These are phyloP conservation scores for Anaspis maculata DNA, from an alignment of 2,888 invertebrate genomes.

Conservation along the genomic window DNA sequence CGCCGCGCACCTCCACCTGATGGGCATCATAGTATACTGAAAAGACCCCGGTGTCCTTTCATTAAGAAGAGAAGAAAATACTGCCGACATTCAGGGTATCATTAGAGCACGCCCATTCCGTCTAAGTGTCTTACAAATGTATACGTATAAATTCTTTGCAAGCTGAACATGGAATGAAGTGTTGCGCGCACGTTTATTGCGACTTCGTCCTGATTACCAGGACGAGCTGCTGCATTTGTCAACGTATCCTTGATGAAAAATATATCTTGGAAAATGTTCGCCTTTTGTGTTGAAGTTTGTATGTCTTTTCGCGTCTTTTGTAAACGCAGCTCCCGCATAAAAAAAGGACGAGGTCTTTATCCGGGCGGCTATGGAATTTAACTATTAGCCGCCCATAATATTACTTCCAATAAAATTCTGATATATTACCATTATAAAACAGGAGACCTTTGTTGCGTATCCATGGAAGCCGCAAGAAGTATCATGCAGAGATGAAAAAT, in stretches of 20 bases:
- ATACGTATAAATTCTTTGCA: constrained; percentile 31
- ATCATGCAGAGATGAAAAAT: too few species aligned
- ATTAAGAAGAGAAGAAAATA: constrained; percentile 15
- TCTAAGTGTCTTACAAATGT: constrained; percentile 30
- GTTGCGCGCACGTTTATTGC: constrained; percentile 26
- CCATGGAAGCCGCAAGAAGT: too few species aligned
- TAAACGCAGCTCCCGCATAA: constrained; percentile 8
- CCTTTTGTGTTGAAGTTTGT: constrained; percentile 10
- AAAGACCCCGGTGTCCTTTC: constrained; percentile 13
- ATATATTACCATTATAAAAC: too few species aligned
- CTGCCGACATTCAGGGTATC: constrained; percentile 20
- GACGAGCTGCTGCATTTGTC: constrained; percentile 27
- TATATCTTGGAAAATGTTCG: constrained; percentile 15
- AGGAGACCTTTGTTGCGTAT: too few species aligned
- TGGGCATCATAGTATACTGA: too few species aligned
- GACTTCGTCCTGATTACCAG: constrained; percentile 28
- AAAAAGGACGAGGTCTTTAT: too few species aligned
- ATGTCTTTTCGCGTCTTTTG: constrained; percentile 9
- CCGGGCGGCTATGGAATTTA: too few species aligned
- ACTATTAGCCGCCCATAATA: too few species aligned
- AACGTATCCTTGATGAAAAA: constrained; percentile 25
- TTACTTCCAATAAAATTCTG: too few species aligned
- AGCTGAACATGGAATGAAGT: constrained; percentile 29
- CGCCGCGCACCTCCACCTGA: not conserved
- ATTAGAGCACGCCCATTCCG: constrained; percentile 27